phyloP scores from a whole-genome alignment of 2,113 vertebrate genomes.

The Lagopus leucura region DNA sequence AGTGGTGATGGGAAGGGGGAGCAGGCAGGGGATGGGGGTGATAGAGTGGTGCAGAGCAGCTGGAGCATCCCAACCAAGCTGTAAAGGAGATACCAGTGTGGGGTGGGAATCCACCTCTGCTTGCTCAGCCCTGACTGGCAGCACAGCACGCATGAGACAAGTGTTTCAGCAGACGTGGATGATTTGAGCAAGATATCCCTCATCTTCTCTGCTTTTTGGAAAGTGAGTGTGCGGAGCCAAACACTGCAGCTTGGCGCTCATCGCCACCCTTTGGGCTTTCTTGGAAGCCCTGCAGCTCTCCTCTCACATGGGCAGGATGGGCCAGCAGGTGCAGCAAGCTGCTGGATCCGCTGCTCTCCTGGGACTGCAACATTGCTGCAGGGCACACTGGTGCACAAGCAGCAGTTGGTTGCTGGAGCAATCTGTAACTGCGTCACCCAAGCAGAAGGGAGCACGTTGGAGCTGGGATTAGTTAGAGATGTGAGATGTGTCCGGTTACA shows the following conservation, averaged over 20 bases:
- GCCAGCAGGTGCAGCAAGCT: background rate
- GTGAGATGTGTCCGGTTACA: constrained; percentile 26
- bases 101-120: background rate
- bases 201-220: background rate
- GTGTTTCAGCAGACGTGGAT: background rate
- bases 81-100: background rate
- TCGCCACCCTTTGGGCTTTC: background rate
- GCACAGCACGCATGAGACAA: background rate
- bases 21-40: background rate
- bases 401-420: background rate
- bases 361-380: background rate
- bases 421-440: background rate
- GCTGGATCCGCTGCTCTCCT: background rate
- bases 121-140: background rate
- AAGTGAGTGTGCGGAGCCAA: background rate
- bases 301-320: background rate
- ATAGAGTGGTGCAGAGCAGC: background rate
- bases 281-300: background rate
- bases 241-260: background rate
- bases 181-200: background rate
- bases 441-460: background rate
- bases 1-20: background rate
- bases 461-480: background rate
- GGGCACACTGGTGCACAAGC: background rate
- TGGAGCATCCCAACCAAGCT: background rate